Conservation (phyloP, 2,888 invertebrate genomes). For the Melitaea athalia region DNA sequence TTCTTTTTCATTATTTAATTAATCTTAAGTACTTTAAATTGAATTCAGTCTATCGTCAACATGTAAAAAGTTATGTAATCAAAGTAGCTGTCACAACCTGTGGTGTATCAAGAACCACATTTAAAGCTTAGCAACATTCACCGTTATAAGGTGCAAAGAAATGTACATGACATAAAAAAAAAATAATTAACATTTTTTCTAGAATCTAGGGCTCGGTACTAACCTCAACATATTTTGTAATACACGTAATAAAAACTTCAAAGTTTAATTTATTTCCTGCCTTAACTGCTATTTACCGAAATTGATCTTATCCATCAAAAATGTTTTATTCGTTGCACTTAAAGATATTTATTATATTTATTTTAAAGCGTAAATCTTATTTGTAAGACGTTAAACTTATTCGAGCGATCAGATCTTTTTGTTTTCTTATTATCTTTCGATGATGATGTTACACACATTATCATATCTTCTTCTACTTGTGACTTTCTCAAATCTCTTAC, state of each 20-base stretch:
- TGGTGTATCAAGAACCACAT: too few relatives aligned
- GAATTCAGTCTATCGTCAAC: neutral
- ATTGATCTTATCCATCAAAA: neutral
- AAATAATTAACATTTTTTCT: too few relatives aligned
- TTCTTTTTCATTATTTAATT: neutral
- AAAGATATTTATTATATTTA: neutral
- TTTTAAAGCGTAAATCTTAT: conserved; percentile 62
- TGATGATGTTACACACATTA: conserved; percentile 64
- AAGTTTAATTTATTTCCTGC: too few relatives aligned
- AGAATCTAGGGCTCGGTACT: too few relatives aligned
- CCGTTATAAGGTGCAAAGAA: too few relatives aligned
- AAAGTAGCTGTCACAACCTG: too few relatives aligned
- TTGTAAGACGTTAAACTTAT: conserved; percentile 59
- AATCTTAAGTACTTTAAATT: neutral
- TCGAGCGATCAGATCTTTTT: conserved; percentile 47
- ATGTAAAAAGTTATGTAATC: too few relatives aligned
- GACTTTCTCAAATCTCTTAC: conserved; percentile 45
- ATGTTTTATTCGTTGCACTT: too few relatives aligned
- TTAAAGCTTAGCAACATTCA: too few relatives aligned
- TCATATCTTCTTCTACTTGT: conserved; percentile 61
- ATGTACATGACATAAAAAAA: too few relatives aligned
- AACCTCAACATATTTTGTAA: too few relatives aligned
- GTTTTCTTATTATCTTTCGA: conserved; percentile 47
- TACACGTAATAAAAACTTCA: too few relatives aligned
- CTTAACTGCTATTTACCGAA: neutral